Evolutionary conservation across 2,888 invertebrate species (phyloP).

Genomic region (Phengaris arion): DNA sequence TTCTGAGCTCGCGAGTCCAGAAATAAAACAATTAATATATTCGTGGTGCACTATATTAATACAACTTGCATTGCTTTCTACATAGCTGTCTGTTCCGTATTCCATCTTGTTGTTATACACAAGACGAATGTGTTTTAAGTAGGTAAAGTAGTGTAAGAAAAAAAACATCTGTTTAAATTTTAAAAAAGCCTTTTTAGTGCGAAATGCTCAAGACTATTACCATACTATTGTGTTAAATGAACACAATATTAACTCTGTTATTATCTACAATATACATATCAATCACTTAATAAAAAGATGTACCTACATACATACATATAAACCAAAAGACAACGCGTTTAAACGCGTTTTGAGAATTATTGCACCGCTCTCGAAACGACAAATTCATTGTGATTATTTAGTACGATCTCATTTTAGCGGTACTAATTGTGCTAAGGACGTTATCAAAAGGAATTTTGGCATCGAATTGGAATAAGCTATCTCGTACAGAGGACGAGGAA

Average conservation of each 20-base stretch:
- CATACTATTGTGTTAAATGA: neutral
- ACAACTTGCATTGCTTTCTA: neutral
- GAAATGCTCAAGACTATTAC: neutral
- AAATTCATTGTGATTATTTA: conserved; percentile 62
- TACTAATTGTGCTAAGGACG: conserved; percentile 66
- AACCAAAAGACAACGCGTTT: conserved; percentile 39
- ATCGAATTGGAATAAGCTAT: conserved; percentile 37
- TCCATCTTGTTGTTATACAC: no score
- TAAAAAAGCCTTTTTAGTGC: neutral
- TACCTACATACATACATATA: conserved; percentile 30
- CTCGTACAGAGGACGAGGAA: conserved; percentile 26
- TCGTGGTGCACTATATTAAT: conserved; percentile 31
- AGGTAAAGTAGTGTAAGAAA: no score
- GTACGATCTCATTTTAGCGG: conserved; percentile 61
- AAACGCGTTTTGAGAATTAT: conserved; percentile 44
- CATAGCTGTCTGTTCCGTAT: neutral
- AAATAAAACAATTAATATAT: conserved; percentile 56
- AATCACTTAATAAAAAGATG: conserved; percentile 9
- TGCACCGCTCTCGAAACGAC: conserved; percentile 49
- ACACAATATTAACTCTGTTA: no score
- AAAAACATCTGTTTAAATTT: no score
- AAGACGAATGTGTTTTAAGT: no score
- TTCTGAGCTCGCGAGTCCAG: conserved; percentile 38
- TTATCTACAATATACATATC: neutral
- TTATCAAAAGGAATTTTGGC: conserved; percentile 41